A percentile compares a stretch with the other conserved stretches of the same genome.
phyloP scores from a whole-genome alignment of 2,113 vertebrate genomes.

The Gavialis gangeticus region DNA sequence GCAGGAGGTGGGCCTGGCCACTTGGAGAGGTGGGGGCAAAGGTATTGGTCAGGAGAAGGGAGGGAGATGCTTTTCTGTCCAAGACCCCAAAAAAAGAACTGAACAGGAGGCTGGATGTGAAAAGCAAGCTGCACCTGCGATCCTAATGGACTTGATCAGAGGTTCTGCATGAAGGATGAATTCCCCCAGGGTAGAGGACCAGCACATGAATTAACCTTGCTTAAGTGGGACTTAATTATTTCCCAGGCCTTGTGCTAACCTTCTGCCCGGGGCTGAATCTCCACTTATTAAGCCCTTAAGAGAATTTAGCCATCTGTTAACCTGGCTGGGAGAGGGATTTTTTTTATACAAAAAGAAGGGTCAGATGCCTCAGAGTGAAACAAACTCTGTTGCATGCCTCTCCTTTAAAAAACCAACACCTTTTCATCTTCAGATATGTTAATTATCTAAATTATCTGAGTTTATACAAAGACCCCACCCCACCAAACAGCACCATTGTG shows the following conservation, averaged over 20 bases:
- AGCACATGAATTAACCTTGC: not conserved
- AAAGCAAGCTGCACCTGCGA: not conserved
- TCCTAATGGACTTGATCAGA: not conserved
- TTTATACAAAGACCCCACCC: no score
- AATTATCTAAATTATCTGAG: no score
- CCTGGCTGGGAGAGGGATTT: not conserved
- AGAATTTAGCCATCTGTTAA: not conserved
- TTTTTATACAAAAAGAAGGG: no score
- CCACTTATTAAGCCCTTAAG: not conserved
- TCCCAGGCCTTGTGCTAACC: not conserved
- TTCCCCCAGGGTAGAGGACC: not conserved
- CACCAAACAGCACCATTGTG: no score
- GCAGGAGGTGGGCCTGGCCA: not conserved
- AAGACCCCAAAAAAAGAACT: not conserved
- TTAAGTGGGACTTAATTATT: not conserved
- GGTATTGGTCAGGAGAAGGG: not conserved
- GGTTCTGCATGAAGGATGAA: not conserved
- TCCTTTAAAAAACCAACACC: no score
- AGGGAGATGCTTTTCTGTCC: not conserved
- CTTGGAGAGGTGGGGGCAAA: not conserved
- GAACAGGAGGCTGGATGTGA: not conserved
- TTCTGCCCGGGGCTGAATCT: not conserved
- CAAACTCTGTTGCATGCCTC: no score
- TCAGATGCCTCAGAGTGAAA: no score
- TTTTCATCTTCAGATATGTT: no score